phyloP scores from a whole-genome alignment of 1,140 invertebrate species.

The Bursaphelenchus mucronatus region DNA sequence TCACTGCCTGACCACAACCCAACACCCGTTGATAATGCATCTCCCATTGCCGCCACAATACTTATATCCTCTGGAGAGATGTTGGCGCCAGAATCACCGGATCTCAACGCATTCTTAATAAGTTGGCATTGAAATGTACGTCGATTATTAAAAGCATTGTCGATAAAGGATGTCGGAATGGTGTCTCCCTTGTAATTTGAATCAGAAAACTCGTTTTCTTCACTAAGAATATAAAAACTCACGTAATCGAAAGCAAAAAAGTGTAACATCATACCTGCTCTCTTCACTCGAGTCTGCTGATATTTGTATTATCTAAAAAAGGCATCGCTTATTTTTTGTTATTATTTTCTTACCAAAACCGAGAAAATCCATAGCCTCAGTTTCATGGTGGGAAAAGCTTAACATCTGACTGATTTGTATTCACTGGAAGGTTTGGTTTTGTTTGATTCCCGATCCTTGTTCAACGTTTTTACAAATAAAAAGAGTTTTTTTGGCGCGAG shows the following conservation, averaged over 20 bases:
- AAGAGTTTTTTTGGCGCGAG: neutral
- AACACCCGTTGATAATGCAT: conserved; percentile 37
- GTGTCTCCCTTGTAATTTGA: conserved; percentile 24
- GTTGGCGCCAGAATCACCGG: conserved; percentile 33
- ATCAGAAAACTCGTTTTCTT: conserved; percentile 6
- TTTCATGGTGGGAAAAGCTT: neutral
- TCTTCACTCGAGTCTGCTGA: too few relatives aligned
- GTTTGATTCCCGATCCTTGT: neutral
- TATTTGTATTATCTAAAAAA: too few relatives aligned
- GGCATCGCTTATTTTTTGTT: too few relatives aligned
- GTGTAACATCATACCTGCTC: too few relatives aligned
- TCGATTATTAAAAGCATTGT: conserved; percentile 36
- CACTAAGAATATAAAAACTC: neutral
- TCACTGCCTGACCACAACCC: conserved; percentile 45
- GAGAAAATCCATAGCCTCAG: too few relatives aligned
- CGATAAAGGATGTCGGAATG: conserved; percentile 37
- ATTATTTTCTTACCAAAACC: too few relatives aligned
- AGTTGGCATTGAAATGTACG: conserved; percentile 41
- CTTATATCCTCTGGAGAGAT: conserved; percentile 51
- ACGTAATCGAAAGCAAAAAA: too few relatives aligned
- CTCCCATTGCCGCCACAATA: conserved; percentile 49
- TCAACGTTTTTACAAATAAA: conserved; percentile 9
- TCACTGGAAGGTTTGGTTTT: conserved; percentile 6
- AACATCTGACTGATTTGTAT: conserved; percentile 3
- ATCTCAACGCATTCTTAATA: conserved; percentile 43